Percentiles rank a stretch among this genome's conserved stretches.
Evolutionary conservation across 2,797 vertebrate species (phyloP).

Genomic region (Ptychadena robeensis): DNA sequence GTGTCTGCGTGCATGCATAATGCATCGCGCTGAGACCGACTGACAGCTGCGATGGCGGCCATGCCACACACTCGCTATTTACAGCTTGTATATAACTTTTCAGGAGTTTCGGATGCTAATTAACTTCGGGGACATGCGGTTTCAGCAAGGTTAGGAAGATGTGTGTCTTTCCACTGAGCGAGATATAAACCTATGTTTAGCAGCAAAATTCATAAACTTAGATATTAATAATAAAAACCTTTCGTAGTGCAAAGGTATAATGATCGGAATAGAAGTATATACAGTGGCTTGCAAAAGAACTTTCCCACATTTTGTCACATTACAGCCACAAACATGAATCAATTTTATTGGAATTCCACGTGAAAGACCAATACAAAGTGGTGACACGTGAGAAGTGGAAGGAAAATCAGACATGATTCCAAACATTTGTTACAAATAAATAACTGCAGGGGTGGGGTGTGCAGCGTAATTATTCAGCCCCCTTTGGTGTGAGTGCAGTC

Average conservation of each 20-base stretch:
- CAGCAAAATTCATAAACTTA: background rate
- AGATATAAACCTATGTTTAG: background rate
- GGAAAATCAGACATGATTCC: too few relatives aligned
- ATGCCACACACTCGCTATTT: background rate
- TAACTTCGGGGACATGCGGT: background rate
- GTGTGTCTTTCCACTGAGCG: background rate
- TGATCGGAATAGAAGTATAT: too few relatives aligned
- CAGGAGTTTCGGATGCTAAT: background rate
- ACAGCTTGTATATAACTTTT: background rate
- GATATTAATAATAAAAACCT: background rate
- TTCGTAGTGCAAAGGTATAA: background rate
- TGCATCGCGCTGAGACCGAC: slow-evolving; percentile 14
- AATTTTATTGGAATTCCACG: too few relatives aligned
- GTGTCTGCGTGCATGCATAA: slow-evolving; percentile 25
- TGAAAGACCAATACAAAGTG: too few relatives aligned
- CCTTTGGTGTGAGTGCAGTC: too few relatives aligned
- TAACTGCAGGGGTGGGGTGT: too few relatives aligned
- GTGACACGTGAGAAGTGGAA: too few relatives aligned
- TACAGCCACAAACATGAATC: too few relatives aligned
- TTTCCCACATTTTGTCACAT: too few relatives aligned
- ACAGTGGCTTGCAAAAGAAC: too few relatives aligned
- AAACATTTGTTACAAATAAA: too few relatives aligned
- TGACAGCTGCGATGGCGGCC: slow-evolving; percentile 5
- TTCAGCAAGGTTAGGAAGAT: background rate
- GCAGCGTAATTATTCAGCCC: too few relatives aligned